Conservation (phyloP, 2,113 vertebrate genomes). For the Planiliza haematocheilus region DNA sequence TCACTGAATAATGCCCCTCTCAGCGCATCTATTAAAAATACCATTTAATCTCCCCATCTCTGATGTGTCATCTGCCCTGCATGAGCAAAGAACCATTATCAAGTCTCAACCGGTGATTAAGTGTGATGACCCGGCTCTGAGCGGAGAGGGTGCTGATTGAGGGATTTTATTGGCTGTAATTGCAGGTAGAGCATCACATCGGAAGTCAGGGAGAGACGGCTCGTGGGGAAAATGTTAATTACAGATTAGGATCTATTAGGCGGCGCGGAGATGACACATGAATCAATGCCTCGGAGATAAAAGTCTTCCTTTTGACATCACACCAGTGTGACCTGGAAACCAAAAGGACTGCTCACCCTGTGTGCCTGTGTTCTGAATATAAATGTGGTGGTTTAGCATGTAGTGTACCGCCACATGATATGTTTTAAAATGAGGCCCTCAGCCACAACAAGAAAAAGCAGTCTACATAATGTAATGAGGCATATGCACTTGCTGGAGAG, state of each 20-base stretch:
- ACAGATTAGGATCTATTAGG: slow-evolving; percentile 73
- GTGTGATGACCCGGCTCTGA: slow-evolving; percentile 71
- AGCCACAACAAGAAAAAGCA: slow-evolving; percentile 7
- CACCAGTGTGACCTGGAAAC: slow-evolving; percentile 13
- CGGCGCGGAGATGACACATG: slow-evolving; percentile 44
- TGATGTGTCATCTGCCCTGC: slow-evolving; percentile 65
- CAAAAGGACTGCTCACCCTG: slow-evolving; percentile 39
- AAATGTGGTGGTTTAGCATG: slow-evolving; percentile 16
- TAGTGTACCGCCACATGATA: neutral
- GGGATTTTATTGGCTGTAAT: slow-evolving; percentile 75
- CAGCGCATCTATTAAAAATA: slow-evolving; percentile 52
- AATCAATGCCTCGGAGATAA: slow-evolving; percentile 23
- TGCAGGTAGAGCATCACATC: slow-evolving; percentile 69
- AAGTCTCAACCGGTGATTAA: slow-evolving; percentile 67
- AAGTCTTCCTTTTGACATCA: slow-evolving; percentile 34
- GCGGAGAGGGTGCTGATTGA: slow-evolving; percentile 58
- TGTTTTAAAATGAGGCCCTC: slow-evolving; percentile 23
- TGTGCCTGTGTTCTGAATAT: slow-evolving; percentile 40
- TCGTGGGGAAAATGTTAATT: slow-evolving; percentile 73
- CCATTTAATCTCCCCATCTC: slow-evolving; percentile 57
- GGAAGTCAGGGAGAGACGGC: slow-evolving; percentile 60
- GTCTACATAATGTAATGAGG: neutral
- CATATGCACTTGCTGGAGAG: neutral
- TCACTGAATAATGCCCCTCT: slow-evolving; percentile 31
- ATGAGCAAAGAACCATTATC: slow-evolving; percentile 74